Evolutionary conservation across 1,140 invertebrate species (phyloP).

Genomic region (Heliothis subflexa): DNA sequence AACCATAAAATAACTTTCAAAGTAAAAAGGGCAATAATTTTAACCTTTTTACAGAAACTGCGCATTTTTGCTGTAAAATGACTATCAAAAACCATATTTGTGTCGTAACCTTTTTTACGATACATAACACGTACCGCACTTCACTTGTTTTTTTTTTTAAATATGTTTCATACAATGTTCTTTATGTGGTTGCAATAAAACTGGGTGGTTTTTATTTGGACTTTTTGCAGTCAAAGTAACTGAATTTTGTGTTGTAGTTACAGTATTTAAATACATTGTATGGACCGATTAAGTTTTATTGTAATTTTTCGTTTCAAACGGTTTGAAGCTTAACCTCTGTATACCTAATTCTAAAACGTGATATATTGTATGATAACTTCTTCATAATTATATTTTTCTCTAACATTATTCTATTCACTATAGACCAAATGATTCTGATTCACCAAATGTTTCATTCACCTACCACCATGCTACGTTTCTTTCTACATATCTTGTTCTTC

Average conservation of each 20-base stretch:
- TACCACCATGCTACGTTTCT: no score
- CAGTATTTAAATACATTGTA: neutral
- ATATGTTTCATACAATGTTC: constrained; percentile 42
- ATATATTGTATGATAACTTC: no score
- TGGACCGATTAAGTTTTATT: no score
- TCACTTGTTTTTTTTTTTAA: constrained; percentile 29
- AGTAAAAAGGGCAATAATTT: constrained; percentile 7
- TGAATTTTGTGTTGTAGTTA: neutral
- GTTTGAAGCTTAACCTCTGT: no score
- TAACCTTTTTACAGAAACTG: neutral
- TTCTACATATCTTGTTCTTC: no score
- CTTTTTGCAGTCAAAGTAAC: neutral
- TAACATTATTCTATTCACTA: no score
- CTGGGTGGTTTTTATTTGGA: neutral
- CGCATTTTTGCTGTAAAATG: constrained; percentile 6
- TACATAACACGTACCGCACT: constrained; percentile 38
- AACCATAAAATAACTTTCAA: neutral
- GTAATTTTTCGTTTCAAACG: no score
- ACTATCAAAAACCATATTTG: constrained; percentile 10
- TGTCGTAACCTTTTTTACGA: constrained; percentile 47
- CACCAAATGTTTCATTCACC: no score
- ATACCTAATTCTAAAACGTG: no score
- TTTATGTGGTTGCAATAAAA: constrained; percentile 38
- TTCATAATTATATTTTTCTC: no score
- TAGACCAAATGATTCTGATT: no score